A percentile compares a stretch with the other conserved stretches of the same genome.
Evolutionary conservation across 2,113 vertebrate species (phyloP).

Genomic region (Macaca nemestrina): DNA sequence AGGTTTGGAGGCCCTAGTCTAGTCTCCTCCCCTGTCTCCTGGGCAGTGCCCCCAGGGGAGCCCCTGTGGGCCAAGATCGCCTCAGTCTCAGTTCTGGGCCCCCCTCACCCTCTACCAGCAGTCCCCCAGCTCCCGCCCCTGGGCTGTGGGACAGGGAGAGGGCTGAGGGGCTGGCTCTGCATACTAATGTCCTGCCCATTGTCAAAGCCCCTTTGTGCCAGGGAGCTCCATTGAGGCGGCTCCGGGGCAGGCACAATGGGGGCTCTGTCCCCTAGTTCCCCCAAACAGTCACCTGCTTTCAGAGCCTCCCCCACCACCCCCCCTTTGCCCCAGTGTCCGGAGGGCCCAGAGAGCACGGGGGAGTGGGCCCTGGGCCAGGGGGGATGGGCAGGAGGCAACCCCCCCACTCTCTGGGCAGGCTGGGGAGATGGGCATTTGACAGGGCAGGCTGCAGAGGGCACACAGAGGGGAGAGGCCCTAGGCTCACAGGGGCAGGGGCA

Average conservation of each 20-base stretch:
- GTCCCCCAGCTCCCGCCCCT: constrained; percentile 38
- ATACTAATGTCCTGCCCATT: constrained; percentile 79
- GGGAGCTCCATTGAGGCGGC: constrained; percentile 79
- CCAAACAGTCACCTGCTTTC: constrained; percentile 83
- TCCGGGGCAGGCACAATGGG: constrained; percentile 78
- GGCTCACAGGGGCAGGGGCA: neutral
- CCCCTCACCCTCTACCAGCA: constrained; percentile 38
- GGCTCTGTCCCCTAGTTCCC: constrained; percentile 79
- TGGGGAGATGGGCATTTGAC: constrained; percentile 41
- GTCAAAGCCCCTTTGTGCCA: constrained; percentile 81
- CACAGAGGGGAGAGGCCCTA: neutral
- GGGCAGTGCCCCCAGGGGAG: neutral
- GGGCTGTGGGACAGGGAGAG: constrained; percentile 70
- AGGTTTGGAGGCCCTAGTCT: neutral
- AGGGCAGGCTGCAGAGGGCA: neutral
- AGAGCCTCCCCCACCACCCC: constrained; percentile 63
- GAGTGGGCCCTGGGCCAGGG: constrained; percentile 51
- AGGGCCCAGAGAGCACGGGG: constrained; percentile 57
- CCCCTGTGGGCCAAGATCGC: neutral
- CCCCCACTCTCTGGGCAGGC: neutral
- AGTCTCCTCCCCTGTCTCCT: neutral
- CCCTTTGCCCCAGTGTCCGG: constrained; percentile 63
- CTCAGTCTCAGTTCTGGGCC: neutral
- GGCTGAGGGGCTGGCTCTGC: constrained; percentile 71
- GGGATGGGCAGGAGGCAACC: constrained; percentile 41